A percentile compares a stretch with the other conserved stretches of the same genome.
Evolutionary conservation across 2,888 invertebrate genomes (phyloP).

Genomic region (Pomacea canaliculata): DNA sequence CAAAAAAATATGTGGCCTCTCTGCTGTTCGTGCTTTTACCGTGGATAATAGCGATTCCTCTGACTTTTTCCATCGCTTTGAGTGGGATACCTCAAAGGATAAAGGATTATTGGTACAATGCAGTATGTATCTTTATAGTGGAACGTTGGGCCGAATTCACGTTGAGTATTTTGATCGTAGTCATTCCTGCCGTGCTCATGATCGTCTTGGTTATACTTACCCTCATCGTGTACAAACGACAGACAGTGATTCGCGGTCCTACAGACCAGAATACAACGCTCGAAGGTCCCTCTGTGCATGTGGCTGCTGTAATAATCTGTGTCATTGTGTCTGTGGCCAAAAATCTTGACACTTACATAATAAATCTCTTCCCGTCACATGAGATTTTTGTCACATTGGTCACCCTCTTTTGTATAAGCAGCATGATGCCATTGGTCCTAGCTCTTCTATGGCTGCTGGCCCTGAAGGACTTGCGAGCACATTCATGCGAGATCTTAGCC

Average conservation of each 20-base stretch:
- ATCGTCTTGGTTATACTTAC: slow-evolving; percentile 1
- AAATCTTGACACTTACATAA: not conserved
- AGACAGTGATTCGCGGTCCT: not conserved
- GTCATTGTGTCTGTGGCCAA: slow-evolving; percentile 1
- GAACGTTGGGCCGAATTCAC: too few species aligned
- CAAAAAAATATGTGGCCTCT: not conserved
- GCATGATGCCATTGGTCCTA: too few species aligned
- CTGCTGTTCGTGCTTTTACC: slow-evolving; percentile 6
- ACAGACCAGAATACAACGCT: not conserved
- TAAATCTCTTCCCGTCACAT: too few species aligned
- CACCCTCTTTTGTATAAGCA: too few species aligned
- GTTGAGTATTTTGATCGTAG: too few species aligned
- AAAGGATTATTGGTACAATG: too few species aligned
- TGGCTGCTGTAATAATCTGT: slow-evolving; percentile 4
- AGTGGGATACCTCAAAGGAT: too few species aligned
- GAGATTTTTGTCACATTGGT: too few species aligned
- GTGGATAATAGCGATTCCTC: not conserved
- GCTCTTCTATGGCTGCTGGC: too few species aligned
- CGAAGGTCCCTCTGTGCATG: slow-evolving; percentile 10
- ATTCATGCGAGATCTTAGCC: too few species aligned
- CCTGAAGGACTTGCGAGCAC: too few species aligned
- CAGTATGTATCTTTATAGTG: too few species aligned
- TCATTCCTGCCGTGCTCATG: not conserved
- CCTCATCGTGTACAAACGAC: not conserved
- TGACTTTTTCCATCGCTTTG: not conserved